Conservation (phyloP, 2,797 vertebrate genomes). For the Okamejei kenojei region DNA sequence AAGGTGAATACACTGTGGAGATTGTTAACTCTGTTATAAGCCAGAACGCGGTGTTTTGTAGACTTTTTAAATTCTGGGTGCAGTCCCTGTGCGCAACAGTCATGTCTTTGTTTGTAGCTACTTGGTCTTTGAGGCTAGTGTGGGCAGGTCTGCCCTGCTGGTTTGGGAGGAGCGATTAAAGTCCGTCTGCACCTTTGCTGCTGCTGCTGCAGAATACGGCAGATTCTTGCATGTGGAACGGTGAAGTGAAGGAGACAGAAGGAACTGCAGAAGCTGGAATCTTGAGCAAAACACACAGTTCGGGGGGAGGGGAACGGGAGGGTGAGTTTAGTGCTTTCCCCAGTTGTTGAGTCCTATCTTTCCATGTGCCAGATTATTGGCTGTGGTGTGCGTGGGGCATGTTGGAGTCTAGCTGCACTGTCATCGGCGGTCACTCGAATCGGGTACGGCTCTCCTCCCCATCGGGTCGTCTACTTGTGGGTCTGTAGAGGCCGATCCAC, state of each 20-base stretch:
- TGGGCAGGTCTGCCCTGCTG: neutral
- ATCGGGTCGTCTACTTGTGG: no score
- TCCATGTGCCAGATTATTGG: neutral
- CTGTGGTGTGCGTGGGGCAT: no score
- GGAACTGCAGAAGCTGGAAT: no score
- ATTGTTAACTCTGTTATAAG: neutral
- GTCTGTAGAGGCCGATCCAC: no score
- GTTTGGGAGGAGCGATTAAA: neutral
- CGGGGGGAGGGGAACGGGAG: neutral
- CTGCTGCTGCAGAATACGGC: neutral
- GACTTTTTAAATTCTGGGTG: neutral
- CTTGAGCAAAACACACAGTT: neutral
- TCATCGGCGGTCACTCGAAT: no score
- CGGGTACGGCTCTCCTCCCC: no score
- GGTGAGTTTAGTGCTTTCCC: neutral
- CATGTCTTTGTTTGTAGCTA: neutral
- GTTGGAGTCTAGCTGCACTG: neutral
- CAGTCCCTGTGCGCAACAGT: neutral
- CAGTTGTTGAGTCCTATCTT: neutral
- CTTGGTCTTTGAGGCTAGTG: neutral
- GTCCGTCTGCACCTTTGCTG: neutral
- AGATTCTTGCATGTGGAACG: neutral
- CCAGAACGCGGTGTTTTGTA: neutral
- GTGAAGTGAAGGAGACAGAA: no score
- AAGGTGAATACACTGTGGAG: neutral